A percentile compares a stretch with the other conserved stretches of the same genome.
phyloP scores from a whole-genome alignment of 2,113 vertebrate genomes.

The Regulus satrapa region DNA sequence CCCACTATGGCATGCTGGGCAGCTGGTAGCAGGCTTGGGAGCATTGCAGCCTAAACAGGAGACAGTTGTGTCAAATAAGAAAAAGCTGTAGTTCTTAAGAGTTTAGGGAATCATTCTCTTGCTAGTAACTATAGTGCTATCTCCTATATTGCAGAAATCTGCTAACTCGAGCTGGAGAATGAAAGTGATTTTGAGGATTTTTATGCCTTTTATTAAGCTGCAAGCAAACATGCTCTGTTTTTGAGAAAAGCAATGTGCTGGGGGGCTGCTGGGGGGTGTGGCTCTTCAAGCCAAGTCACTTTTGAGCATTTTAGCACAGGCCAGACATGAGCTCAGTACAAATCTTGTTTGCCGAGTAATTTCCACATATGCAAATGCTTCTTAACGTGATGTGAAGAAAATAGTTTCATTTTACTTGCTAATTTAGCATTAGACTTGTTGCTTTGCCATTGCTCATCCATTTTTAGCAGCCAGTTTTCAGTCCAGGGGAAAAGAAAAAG shows the following conservation, averaged over 20 bases:
- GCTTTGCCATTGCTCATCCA: background rate
- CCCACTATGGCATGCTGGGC: background rate
- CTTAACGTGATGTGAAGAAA: background rate
- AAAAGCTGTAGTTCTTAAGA: background rate
- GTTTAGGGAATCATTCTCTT: background rate
- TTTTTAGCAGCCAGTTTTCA: background rate
- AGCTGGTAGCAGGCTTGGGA: background rate
- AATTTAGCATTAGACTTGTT: background rate
- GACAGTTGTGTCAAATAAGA: background rate
- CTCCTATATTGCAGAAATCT: background rate
- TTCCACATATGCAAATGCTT: background rate
- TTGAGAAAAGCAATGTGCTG: background rate
- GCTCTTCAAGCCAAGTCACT: background rate
- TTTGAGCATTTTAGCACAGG: background rate
- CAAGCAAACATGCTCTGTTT: background rate
- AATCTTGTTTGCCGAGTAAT: background rate
- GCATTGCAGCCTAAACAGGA: background rate
- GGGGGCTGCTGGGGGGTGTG: accelerated
- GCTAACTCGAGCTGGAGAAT: background rate
- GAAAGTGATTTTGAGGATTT: background rate
- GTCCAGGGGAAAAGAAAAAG: background rate
- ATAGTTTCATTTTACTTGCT: background rate
- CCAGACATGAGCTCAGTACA: background rate
- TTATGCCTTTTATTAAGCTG: background rate
- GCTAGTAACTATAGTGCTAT: background rate